phyloP scores from a whole-genome alignment of 2,888 invertebrate genomes.

The Parapristionchus giblindavisi region DNA sequence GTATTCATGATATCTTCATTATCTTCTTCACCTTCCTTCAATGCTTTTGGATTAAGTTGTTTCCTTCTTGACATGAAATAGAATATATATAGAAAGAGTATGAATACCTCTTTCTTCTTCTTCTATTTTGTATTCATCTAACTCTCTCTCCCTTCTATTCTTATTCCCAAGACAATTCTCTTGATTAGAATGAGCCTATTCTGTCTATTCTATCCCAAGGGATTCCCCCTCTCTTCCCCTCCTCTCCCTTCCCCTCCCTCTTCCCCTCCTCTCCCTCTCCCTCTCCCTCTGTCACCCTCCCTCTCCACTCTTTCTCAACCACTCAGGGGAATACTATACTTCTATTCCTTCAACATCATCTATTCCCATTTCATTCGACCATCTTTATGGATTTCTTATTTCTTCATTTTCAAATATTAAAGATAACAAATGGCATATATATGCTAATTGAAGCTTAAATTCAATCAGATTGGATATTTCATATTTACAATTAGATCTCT shows the following conservation, averaged over 20 bases:
- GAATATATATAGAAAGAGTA: not conserved
- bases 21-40: conserved; percentile 16
- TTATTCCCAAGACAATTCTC: conserved; percentile 20
- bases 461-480: too few relatives aligned
- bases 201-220: conserved; percentile 13
- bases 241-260: conserved; percentile 1
- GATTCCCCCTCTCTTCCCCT: not conserved
- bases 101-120: not conserved
- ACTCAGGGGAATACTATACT: too few relatives aligned
- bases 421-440: too few relatives aligned
- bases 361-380: too few relatives aligned
- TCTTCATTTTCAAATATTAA: too few relatives aligned
- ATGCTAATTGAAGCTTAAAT: too few relatives aligned
- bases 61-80: conserved; percentile 24
- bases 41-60: conserved; percentile 25
- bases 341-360: too few relatives aligned
- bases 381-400: too few relatives aligned
- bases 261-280: not conserved
- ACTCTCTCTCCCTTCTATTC: conserved; percentile 3
- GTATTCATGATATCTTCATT: too few relatives aligned
- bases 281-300: not conserved
- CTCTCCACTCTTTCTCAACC: not conserved
- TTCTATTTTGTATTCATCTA: not conserved
- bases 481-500: too few relatives aligned
- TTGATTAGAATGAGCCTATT: conserved; percentile 33